phyloP scores from a whole-genome alignment of 2,113 vertebrate genomes.

The Neolamprologus toae region DNA sequence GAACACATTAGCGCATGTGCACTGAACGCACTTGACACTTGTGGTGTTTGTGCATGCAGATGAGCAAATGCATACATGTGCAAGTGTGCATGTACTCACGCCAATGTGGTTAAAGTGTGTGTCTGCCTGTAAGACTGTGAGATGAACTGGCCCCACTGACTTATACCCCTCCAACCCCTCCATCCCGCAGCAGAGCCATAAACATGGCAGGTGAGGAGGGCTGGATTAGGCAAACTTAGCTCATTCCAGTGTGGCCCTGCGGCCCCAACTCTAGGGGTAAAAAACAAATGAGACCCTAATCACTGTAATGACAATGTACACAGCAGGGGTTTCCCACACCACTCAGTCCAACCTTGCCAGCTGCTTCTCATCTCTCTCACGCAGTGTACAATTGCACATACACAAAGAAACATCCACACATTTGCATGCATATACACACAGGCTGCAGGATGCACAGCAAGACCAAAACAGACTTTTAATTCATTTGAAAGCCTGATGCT shows the following conservation, averaged over 20 bases:
- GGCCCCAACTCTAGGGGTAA: constrained; percentile 56
- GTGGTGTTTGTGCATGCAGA: neutral
- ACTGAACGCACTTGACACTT: neutral
- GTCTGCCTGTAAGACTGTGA: constrained; percentile 37
- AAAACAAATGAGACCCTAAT: constrained; percentile 48
- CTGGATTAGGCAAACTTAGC: constrained; percentile 31
- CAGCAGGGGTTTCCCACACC: constrained; percentile 45
- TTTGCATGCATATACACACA: neutral
- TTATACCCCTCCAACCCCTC: neutral
- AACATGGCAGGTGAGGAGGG: constrained; percentile 54
- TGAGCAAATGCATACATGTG: neutral
- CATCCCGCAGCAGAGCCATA: constrained; percentile 28
- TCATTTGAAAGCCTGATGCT: neutral
- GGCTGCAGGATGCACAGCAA: neutral
- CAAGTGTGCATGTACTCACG: neutral
- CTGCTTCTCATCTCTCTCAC: constrained; percentile 58
- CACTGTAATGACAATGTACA: constrained; percentile 49
- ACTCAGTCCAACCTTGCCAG: constrained; percentile 38
- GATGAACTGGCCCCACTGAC: constrained; percentile 38
- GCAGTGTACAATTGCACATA: neutral
- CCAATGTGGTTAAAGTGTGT: constrained; percentile 1
- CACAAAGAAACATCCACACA: neutral
- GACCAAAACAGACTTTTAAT: neutral
- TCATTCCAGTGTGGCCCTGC: neutral
- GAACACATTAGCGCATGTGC: neutral